phyloP scores from a whole-genome alignment of 2,797 vertebrate genomes.

The Gouania willdenowi region DNA sequence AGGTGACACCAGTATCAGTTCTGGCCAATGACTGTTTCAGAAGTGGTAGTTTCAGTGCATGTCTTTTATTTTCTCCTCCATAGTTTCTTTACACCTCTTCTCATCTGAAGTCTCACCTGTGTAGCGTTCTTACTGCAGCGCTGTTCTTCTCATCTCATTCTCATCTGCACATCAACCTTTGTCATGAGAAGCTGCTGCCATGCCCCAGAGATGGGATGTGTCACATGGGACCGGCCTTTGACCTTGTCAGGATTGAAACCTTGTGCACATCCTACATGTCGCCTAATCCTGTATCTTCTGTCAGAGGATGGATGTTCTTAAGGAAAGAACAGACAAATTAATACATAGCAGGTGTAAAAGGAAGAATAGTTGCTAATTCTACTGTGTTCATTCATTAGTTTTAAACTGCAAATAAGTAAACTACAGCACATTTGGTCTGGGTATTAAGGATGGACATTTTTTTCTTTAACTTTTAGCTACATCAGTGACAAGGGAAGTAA shows the following conservation, averaged over 20 bases:
- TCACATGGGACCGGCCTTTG: slow-evolving; percentile 11
- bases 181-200: slow-evolving; percentile 34
- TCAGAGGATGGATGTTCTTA: slow-evolving; percentile 11
- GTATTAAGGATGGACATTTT: slow-evolving; percentile 3
- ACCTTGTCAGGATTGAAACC: slow-evolving; percentile 16
- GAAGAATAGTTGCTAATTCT: slow-evolving; percentile 6
- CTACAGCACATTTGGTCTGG: background rate
- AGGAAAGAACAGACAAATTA: slow-evolving; percentile 15
- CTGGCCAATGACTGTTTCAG: too few relatives aligned
- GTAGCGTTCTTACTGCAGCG: too few relatives aligned
- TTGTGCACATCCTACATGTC: slow-evolving; percentile 8
- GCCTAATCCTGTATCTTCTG: slow-evolving; percentile 9
- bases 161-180: slow-evolving; percentile 38
- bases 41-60: too few relatives aligned
- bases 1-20: too few relatives aligned
- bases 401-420: background rate
- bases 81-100: slow-evolving; percentile 23
- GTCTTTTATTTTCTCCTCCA: too few relatives aligned
- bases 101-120: too few relatives aligned
- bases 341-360: slow-evolving; percentile 1
- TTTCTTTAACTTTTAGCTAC: too few relatives aligned
- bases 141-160: slow-evolving; percentile 37
- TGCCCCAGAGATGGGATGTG: slow-evolving; percentile 32
- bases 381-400: background rate
- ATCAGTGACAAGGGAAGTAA: too few relatives aligned